Conservation (phyloP, 2,797 vertebrate genomes). For the Otolemur crassicaudatus region DNA sequence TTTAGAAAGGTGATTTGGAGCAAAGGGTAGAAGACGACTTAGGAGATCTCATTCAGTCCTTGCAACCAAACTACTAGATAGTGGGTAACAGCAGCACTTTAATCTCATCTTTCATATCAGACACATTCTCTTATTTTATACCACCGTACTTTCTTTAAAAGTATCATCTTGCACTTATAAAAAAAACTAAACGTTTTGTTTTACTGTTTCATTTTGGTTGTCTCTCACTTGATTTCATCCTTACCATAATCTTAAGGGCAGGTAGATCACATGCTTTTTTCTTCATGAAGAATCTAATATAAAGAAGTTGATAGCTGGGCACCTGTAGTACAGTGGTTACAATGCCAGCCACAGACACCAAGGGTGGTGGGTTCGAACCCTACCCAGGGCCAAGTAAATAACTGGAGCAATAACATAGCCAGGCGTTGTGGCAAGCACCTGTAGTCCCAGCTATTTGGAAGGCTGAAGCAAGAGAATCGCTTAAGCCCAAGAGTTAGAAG, state of each 20-base stretch:
- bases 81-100: neutral
- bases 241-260: neutral
- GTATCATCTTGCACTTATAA: neutral
- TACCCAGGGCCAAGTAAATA: too few relatives aligned
- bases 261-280: neutral
- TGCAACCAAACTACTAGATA: neutral
- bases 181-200: neutral
- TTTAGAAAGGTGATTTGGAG: neutral
- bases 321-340: too few relatives aligned
- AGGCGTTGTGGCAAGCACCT: too few relatives aligned
- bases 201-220: neutral
- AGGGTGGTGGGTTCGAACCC: too few relatives aligned
- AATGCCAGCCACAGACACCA: too few relatives aligned
- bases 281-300: conserved; percentile 9
- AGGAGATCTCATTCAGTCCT: neutral
- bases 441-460: too few relatives aligned
- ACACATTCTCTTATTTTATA: neutral
- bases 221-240: neutral
- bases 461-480: too few relatives aligned
- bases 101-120: neutral
- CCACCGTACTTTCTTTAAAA: neutral
- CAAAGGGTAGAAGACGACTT: neutral
- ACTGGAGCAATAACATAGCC: too few relatives aligned
- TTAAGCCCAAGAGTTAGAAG: too few relatives aligned
- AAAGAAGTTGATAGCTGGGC: neutral